These are phyloP conservation scores for Xylocampa areola DNA, from an alignment of 2,888 invertebrate species.

Conservation along the genomic window DNA sequence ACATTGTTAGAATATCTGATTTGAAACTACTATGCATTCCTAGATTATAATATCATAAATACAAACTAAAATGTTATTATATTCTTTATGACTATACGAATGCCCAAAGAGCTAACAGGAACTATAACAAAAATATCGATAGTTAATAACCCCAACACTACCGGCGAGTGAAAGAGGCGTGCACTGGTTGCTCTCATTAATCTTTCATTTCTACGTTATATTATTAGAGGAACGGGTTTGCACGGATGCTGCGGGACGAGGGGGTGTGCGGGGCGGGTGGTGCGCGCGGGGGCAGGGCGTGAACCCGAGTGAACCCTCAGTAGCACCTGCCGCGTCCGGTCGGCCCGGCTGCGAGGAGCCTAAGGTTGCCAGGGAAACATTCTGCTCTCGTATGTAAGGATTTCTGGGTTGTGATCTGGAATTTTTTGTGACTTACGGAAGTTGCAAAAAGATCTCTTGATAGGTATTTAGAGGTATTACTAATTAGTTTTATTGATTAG, in stretches of 20 bases:
- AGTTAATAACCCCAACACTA: conserved; percentile 66
- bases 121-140: conserved; percentile 48
- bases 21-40: too few species aligned
- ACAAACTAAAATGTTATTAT: too few species aligned
- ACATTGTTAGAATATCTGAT: too few species aligned
- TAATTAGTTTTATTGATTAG: background rate
- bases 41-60: too few species aligned
- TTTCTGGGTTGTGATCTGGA: conserved; percentile 38
- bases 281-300: conserved; percentile 68
- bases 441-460: too few species aligned
- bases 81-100: too few species aligned
- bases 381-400: conserved; percentile 51
- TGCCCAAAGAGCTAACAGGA: background rate
- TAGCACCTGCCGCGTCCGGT: conserved; percentile 88
- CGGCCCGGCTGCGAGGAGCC: conserved; percentile 57
- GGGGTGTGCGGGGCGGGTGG: conserved; percentile 57
- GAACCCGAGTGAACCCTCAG: conserved; percentile 88
- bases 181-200: conserved; percentile 89
- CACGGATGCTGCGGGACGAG: conserved; percentile 83
- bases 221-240: conserved; percentile 89
- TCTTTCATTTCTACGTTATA: conserved; percentile 90
- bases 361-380: conserved; percentile 57
- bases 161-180: conserved; percentile 86
- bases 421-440: conserved; percentile 1
- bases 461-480: too few species aligned